Conservation (phyloP, 2,888 invertebrate species). For the Tipula lateralis region DNA sequence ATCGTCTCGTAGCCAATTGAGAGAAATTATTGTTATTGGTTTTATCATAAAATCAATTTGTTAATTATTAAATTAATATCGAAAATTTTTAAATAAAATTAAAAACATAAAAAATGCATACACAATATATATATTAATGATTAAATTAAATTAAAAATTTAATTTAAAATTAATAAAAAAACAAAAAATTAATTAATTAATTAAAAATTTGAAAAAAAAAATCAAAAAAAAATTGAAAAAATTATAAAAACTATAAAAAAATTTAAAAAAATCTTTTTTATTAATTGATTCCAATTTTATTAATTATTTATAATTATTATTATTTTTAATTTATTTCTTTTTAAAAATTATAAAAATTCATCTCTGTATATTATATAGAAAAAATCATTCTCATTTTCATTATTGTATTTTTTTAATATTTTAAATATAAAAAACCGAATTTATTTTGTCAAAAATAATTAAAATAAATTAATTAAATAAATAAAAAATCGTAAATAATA, state of each 20-base stretch:
- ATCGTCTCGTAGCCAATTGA: constrained; percentile 53
- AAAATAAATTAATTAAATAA: not conserved
- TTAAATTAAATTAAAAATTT: constrained; percentile 27
- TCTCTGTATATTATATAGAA: not conserved
- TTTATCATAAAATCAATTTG: constrained; percentile 53
- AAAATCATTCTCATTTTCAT: not conserved
- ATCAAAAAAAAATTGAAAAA: not conserved
- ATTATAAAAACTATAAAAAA: not conserved
- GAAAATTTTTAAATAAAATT: constrained; percentile 49
- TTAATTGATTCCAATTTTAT: not conserved
- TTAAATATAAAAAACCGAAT: not conserved
- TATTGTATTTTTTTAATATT: not conserved
- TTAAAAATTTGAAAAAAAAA: not conserved
- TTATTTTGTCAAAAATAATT: constrained; percentile 6
- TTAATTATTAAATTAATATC: constrained; percentile 52
- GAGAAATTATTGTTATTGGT: constrained; percentile 53
- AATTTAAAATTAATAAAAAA: constrained; percentile 6
- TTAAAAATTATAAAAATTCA: not conserved
- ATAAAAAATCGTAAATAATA: not conserved
- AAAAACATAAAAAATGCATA: constrained; percentile 31
- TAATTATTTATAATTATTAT: not conserved
- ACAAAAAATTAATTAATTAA: constrained; percentile 6
- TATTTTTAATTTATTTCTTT: not conserved
- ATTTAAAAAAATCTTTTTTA: not conserved
- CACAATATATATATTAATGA: constrained; percentile 33